Conservation (phyloP, 2,797 vertebrate species). For the Liparis tanakae region DNA sequence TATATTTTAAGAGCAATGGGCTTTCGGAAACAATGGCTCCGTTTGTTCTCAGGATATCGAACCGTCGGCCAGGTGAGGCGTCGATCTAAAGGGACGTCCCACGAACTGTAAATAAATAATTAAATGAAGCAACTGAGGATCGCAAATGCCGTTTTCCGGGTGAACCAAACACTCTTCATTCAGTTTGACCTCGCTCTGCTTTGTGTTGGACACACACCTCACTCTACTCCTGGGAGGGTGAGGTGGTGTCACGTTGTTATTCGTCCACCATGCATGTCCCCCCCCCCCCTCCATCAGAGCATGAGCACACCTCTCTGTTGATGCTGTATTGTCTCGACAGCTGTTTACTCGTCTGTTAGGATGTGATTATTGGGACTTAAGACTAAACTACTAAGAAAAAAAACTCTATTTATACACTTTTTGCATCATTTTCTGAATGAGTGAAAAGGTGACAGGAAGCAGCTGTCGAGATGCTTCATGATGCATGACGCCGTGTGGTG, state of each 20-base stretch:
- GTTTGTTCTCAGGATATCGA: not conserved
- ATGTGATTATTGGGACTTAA: not conserved
- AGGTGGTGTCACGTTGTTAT: conserved; percentile 33
- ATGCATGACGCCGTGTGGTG: not conserved
- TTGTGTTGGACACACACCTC: conserved; percentile 36
- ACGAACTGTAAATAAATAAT: not conserved
- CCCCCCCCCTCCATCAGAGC: conserved; percentile 59
- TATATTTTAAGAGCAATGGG: not conserved
- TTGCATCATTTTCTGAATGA: not conserved
- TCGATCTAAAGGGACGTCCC: not conserved
- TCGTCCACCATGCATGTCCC: conserved; percentile 73
- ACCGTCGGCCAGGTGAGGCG: not conserved
- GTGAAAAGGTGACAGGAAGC: conserved; percentile 33
- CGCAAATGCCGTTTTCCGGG: too few relatives aligned
- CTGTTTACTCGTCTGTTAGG: conserved; percentile 48
- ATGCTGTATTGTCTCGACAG: conserved; percentile 54
- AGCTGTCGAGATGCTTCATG: conserved; percentile 59
- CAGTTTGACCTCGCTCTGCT: conserved; percentile 39
- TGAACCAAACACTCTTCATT: not conserved
- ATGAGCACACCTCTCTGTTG: conserved; percentile 63
- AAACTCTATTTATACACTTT: not conserved
- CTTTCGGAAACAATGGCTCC: not conserved
- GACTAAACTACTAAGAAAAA: not conserved
- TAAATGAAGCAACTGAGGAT: not conserved
- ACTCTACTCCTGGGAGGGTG: conserved; percentile 38